A percentile compares a stretch with the other conserved stretches of the same genome.
phyloP scores from a whole-genome alignment of 2,888 invertebrate genomes.

The Dynastes tityus region DNA sequence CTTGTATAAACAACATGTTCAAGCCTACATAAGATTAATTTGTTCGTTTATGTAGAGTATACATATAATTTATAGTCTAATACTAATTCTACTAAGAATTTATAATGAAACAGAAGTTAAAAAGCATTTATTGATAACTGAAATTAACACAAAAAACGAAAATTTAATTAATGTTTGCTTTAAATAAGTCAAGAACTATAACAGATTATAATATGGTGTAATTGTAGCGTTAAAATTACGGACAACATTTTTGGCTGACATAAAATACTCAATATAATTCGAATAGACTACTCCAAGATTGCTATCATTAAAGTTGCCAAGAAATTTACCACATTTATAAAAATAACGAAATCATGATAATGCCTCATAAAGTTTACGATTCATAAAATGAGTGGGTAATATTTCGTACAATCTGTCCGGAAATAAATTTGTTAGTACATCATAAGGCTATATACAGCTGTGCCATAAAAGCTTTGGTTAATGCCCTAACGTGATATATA shows the following conservation, averaged over 20 bases:
- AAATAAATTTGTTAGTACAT: slow-evolving; percentile 27
- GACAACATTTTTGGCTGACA: not conserved
- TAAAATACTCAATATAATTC: slow-evolving; percentile 10
- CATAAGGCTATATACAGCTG: slow-evolving; percentile 7
- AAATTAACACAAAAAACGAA: no score
- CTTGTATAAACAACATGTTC: no score
- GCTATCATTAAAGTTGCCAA: not conserved
- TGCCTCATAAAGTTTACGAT: slow-evolving; percentile 21
- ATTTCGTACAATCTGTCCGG: slow-evolving; percentile 12
- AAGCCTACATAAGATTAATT: no score
- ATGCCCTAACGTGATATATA: not conserved
- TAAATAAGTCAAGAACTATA: no score
- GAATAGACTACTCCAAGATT: not conserved
- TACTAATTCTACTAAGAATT: no score
- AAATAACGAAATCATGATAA: slow-evolving; percentile 29
- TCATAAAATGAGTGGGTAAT: slow-evolving; percentile 26
- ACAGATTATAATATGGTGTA: no score
- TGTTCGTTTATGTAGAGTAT: no score
- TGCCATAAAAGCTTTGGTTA: slow-evolving; percentile 3
- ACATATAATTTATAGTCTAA: no score
- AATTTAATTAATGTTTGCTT: no score
- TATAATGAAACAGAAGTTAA: no score
- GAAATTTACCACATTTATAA: slow-evolving; percentile 22
- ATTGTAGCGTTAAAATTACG: not conserved
- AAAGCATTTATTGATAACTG: no score